Evolutionary conservation across 2,113 vertebrate species (phyloP), one percentile per base, ranked within the genome.

Genomic region (Hepsetus odoe): DNA sequence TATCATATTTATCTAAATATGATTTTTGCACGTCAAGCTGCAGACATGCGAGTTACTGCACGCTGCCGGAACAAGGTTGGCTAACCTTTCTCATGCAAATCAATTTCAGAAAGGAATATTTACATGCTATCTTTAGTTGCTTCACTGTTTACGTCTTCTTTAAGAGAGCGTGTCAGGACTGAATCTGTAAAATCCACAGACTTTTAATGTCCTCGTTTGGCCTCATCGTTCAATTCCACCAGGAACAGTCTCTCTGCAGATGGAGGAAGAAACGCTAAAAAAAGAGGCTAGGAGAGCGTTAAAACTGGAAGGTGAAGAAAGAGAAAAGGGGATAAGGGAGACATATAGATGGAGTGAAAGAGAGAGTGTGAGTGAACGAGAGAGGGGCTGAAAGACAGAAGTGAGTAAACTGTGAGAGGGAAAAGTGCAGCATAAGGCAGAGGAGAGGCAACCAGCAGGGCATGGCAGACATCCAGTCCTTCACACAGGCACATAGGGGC

Each of bases 391-490:
- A 30, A 20, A 28, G 20, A 20, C 12, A 53, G 13, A 10, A 22
- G 64, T 24, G 18, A 22, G 64, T 24, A 42, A 42, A 24, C 64
- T 28, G 20, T 7, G 13, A 55, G 33, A 51, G 8, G 30, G 40
- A 33, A 51, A 71, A 51, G 67, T 24, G 55, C 22, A 73, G 46
- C 44, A 72, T 65, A 56, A 72, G 77, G 70, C 40, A 62, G 26
- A 7, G 24, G 44, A 70, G 33, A 76, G 58, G 4, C 49, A 35
- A 58, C 64, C 61, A 67, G 64, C 42, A 22, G 59, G 55, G 58
- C 69, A 40, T 82, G 75, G 75, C 42, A 55, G 62, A 61, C 18
- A 24, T 55, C 40, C 69, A 68, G 74, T 59, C 51, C 68, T 32
- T 44, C 38, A 77, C 56, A 56, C 53, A 42, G 44, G 51, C 73